These are phyloP conservation scores for Geotrypetes seraphini DNA, from an alignment of 2,797 vertebrate genomes.

Conservation along the genomic window DNA sequence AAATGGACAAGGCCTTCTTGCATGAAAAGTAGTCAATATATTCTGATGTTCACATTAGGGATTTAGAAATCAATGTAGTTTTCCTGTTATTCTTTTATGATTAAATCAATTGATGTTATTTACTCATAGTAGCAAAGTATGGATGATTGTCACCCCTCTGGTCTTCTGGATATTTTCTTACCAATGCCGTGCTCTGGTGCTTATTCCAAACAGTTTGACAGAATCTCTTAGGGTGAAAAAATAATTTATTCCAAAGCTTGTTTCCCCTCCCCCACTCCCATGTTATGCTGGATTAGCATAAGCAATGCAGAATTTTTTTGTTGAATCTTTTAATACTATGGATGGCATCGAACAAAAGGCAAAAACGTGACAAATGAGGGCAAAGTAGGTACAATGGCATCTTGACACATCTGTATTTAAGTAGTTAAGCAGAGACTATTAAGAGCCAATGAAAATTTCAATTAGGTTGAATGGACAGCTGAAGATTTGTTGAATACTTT, in stretches of 20 bases:
- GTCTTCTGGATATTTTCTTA: slow-evolving; percentile 20
- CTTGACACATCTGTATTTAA: background rate
- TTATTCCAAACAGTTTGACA: too few species aligned
- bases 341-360: too few species aligned
- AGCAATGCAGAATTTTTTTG: slow-evolving; percentile 36
- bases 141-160: slow-evolving; percentile 48
- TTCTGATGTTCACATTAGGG: slow-evolving; percentile 60
- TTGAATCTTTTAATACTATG: too few species aligned
- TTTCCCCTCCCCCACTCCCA: too few species aligned
- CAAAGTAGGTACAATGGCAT: slow-evolving; percentile 5
- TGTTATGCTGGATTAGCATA: slow-evolving; percentile 49
- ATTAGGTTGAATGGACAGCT: slow-evolving; percentile 13
- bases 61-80: slow-evolving; percentile 65
- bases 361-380: too few species aligned
- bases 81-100: slow-evolving; percentile 71
- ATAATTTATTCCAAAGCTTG: slow-evolving; percentile 60
- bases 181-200: too few species aligned
- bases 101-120: slow-evolving; percentile 71
- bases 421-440: slow-evolving; percentile 4
- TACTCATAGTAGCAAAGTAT: slow-evolving; percentile 67
- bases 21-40: slow-evolving; percentile 49
- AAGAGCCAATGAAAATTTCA: slow-evolving; percentile 34
- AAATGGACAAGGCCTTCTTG: slow-evolving; percentile 50
- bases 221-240: too few species aligned
- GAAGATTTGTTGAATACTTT: slow-evolving; percentile 23